A percentile compares a stretch with the other conserved stretches of the same genome.
phyloP scores from a whole-genome alignment of 2,888 invertebrate genomes.

The Willowsia nigromaculata region DNA sequence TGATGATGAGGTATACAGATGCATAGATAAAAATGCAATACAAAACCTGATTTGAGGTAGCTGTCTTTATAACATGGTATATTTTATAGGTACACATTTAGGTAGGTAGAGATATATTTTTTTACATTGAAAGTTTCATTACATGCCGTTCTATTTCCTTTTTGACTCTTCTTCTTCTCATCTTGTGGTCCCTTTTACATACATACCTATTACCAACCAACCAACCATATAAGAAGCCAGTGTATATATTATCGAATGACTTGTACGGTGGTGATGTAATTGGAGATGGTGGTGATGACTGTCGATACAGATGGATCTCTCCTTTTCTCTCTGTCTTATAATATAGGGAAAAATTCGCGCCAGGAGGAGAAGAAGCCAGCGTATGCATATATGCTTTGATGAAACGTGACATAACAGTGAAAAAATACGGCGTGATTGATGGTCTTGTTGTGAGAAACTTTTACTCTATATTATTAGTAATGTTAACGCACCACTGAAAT shows the following conservation, averaged over 20 bases:
- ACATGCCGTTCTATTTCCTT: neutral
- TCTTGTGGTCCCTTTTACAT: too few species aligned
- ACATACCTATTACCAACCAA: neutral
- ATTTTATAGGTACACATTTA: neutral
- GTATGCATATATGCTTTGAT: slow-evolving; percentile 70
- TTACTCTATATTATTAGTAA: slow-evolving; percentile 47
- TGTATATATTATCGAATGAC: neutral
- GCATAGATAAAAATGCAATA: neutral
- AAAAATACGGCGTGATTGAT: slow-evolving; percentile 76
- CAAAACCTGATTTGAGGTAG: neutral
- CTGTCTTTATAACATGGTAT: neutral
- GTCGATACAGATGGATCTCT: neutral
- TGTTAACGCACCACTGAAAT: slow-evolving; percentile 60
- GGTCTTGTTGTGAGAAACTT: slow-evolving; percentile 73
- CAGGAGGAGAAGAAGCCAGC: neutral
- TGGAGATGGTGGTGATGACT: neutral
- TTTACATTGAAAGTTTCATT: too few species aligned
- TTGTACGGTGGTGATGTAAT: neutral
- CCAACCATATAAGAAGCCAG: neutral
- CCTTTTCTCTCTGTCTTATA: neutral
- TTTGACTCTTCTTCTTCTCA: neutral
- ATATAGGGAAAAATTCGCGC: neutral
- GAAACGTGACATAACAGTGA: slow-evolving; percentile 75
- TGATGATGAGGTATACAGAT: neutral
- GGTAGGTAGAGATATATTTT: too few species aligned